Evolutionary conservation across 1,140 invertebrate genomes (phyloP).

Genomic region (Whitmania pigra): DNA sequence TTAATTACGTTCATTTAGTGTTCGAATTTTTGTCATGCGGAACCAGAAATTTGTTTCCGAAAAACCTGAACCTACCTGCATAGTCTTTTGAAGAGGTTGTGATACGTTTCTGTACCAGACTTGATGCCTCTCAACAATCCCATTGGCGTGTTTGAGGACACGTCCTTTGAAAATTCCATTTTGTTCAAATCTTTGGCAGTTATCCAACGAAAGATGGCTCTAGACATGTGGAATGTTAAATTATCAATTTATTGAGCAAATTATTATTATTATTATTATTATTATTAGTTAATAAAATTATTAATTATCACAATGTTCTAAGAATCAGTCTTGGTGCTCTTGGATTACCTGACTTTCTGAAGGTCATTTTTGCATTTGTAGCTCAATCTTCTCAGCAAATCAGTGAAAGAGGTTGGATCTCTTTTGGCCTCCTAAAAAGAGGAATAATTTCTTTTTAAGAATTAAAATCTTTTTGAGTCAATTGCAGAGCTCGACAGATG

Average conservation of each 20-base stretch:
- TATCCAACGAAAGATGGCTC: slow-evolving; percentile 96
- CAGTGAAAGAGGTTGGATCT: slow-evolving; percentile 90
- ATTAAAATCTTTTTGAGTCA: not conserved
- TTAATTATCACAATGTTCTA: slow-evolving; percentile 8
- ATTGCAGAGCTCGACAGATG: not conserved
- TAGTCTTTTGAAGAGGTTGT: slow-evolving; percentile 86
- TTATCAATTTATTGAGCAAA: not conserved
- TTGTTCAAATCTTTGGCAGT: slow-evolving; percentile 97
- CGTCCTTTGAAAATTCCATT: slow-evolving; percentile 63
- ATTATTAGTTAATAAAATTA: too few species aligned
- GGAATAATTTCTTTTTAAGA: not conserved
- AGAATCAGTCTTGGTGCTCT: not conserved
- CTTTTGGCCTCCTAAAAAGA: slow-evolving; percentile 70
- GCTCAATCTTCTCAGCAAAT: slow-evolving; percentile 78
- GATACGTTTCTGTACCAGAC: slow-evolving; percentile 96
- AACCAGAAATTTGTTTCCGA: not conserved
- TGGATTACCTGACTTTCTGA: slow-evolving; percentile 66
- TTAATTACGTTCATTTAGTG: not conserved
- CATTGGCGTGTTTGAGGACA: slow-evolving; percentile 69
- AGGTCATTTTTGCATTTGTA: slow-evolving; percentile 81
- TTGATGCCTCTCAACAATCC: slow-evolving; percentile 90
- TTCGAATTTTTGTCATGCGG: not conserved
- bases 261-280: not conserved
- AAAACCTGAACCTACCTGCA: slow-evolving; percentile 47
- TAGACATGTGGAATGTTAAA: slow-evolving; percentile 31